Evolutionary conservation across 2,888 invertebrate species (phyloP).

Genomic region (Trilocha varians): DNA sequence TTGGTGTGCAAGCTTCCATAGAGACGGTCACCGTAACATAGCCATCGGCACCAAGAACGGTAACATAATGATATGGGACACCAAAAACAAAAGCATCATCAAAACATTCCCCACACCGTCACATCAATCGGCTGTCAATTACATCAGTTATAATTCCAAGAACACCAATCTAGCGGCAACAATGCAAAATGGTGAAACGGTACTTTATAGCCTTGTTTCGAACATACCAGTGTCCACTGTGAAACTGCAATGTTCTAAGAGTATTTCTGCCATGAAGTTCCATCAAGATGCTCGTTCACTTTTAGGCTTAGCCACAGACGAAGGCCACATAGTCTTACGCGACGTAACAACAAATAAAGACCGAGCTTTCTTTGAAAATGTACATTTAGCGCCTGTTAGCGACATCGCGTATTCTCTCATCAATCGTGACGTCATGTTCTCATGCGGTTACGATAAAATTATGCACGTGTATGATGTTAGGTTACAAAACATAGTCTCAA

Average conservation of each 20-base stretch:
- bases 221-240: slow-evolving; percentile 60
- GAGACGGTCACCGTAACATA: slow-evolving; percentile 58
- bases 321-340: slow-evolving; percentile 58
- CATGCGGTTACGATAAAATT: slow-evolving; percentile 71
- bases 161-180: slow-evolving; percentile 63
- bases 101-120: slow-evolving; percentile 58
- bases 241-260: slow-evolving; percentile 51
- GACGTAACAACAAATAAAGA: slow-evolving; percentile 63
- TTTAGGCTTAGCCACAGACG: slow-evolving; percentile 65
- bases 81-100: slow-evolving; percentile 55
- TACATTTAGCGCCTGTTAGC: slow-evolving; percentile 73
- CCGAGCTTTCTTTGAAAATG: slow-evolving; percentile 58
- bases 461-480: slow-evolving; percentile 73
- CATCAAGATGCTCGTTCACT: slow-evolving; percentile 60
- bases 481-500: slow-evolving; percentile 57
- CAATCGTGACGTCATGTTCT: slow-evolving; percentile 69
- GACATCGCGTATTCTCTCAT: slow-evolving; percentile 70
- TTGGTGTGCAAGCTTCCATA: slow-evolving; percentile 62
- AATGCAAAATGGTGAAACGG: slow-evolving; percentile 63
- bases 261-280: slow-evolving; percentile 63
- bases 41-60: slow-evolving; percentile 62
- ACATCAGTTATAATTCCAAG: slow-evolving; percentile 60
- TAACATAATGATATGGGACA: slow-evolving; percentile 65
- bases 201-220: slow-evolving; percentile 63
- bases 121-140: slow-evolving; percentile 50